These are phyloP conservation scores for Periphyllus acericola DNA, from an alignment of 2,888 invertebrate genomes.

Conservation along the genomic window DNA sequence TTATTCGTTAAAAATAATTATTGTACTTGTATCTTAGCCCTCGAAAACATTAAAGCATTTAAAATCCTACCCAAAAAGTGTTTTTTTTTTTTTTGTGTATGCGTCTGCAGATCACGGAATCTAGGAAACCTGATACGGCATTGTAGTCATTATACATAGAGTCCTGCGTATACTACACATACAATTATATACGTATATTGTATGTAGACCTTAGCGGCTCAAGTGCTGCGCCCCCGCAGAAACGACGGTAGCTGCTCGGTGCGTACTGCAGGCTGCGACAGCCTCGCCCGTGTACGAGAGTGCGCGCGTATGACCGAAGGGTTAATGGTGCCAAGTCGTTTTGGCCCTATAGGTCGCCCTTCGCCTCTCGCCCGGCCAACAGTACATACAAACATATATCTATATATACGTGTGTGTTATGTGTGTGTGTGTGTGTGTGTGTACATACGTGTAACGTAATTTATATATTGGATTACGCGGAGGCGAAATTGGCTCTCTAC, in stretches of 20 bases:
- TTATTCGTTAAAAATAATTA: too few relatives aligned
- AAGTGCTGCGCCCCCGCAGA: not conserved
- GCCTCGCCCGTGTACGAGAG: not conserved
- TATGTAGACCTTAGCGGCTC: not conserved
- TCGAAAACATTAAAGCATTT: too few relatives aligned
- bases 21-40: too few relatives aligned
- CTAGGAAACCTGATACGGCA: too few relatives aligned
- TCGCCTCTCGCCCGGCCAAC: not conserved
- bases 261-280: not conserved
- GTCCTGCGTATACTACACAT: too few relatives aligned
- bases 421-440: too few relatives aligned
- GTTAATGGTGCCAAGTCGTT: conserved; percentile 40
- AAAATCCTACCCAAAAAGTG: too few relatives aligned
- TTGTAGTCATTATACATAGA: too few relatives aligned
- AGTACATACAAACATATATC: not conserved
- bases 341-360: conserved; percentile 6
- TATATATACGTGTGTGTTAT: too few relatives aligned
- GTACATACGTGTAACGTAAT: conserved; percentile 22
- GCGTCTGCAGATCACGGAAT: too few relatives aligned
- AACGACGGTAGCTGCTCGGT: not conserved
- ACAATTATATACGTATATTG: too few relatives aligned
- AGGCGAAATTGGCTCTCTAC: conserved; percentile 42
- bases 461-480: conserved; percentile 47
- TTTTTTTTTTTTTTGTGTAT: too few relatives aligned
- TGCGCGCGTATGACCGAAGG: not conserved